Evolutionary conservation across 2,113 vertebrate genomes (phyloP), one percentile per base, ranked within the genome.

Genomic region (Parotia lawesii): DNA sequence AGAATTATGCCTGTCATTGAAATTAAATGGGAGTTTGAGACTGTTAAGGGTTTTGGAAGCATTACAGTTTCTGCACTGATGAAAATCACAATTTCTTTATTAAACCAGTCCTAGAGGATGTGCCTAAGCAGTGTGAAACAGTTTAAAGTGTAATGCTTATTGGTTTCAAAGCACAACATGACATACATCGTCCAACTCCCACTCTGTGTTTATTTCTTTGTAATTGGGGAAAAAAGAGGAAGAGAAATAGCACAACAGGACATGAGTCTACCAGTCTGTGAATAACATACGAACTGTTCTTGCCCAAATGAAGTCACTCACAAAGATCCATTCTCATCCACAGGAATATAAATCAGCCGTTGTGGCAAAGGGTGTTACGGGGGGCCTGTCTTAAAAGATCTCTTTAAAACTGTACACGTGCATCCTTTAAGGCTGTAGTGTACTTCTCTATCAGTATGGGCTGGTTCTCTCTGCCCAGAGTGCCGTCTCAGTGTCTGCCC

Each of bases 141-240:
- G 47, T 69, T 89, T 66, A 17, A 77, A 88, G 67, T 40, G 51
- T 33, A 87, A 31, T 50, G 18, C 33, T 74, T 85, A 28, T 11
- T 65, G 64, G 10, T 91, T 94, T 85, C 53, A 81, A 81, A 93
- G 40, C 56, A 66, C 28, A 61, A 22, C 7, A 37, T 42, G 37
- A 29, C 44, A 61, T 54, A 28, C 0, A 1, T 75, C 0, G 0
- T 65, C 64, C 56, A 42, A 62, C 38, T 73, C 51, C 25, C 51
- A 48, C 47, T 72, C 45, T 50, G 18, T 47, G 37, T 75, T 90
- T 79, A 37, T 93, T 85, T 70, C 27, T 77, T 92, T 73, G 24
- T 75, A 80, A 73, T 0, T 71, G 35, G 42, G 19, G 23, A 13
- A 44, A 66, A 66, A 75, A 62, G 35, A 76, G 54, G 56, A 82